phyloP scores from a whole-genome alignment of 2,797 vertebrate genomes.

The Numenius phaeopus region DNA sequence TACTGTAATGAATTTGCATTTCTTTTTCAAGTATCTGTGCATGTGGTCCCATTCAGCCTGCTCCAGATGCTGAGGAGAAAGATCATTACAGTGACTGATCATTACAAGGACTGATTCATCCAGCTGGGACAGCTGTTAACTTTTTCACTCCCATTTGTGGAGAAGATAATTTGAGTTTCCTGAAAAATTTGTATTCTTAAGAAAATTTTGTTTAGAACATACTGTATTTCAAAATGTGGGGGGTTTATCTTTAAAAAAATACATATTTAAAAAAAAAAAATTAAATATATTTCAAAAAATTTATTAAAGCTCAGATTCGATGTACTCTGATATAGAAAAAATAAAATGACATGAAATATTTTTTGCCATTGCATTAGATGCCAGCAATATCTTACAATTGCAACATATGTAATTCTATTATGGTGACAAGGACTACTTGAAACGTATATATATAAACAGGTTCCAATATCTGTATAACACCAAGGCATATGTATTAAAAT shows the following conservation, averaged over 20 bases:
- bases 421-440: not conserved
- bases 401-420: not conserved
- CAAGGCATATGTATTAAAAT: not conserved
- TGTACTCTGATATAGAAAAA: not conserved
- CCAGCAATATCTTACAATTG: not conserved
- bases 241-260: not conserved
- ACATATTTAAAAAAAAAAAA: not conserved
- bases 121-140: not conserved
- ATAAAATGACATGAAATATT: not conserved
- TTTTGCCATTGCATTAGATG: not conserved
- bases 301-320: not conserved
- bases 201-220: not conserved
- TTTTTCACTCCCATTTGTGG: not conserved
- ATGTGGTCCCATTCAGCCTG: not conserved
- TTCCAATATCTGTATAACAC: not conserved
- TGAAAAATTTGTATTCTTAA: not conserved
- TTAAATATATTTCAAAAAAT: not conserved
- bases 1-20: not conserved
- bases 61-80: not conserved
- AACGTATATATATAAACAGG: not conserved
- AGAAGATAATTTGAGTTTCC: not conserved
- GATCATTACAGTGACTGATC: too few relatives aligned
- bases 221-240: not conserved
- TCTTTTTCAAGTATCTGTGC: not conserved
- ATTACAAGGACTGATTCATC: not conserved